Conservation (phyloP, 2,888 invertebrate species). For the Drosophila subsilvestris region DNA sequence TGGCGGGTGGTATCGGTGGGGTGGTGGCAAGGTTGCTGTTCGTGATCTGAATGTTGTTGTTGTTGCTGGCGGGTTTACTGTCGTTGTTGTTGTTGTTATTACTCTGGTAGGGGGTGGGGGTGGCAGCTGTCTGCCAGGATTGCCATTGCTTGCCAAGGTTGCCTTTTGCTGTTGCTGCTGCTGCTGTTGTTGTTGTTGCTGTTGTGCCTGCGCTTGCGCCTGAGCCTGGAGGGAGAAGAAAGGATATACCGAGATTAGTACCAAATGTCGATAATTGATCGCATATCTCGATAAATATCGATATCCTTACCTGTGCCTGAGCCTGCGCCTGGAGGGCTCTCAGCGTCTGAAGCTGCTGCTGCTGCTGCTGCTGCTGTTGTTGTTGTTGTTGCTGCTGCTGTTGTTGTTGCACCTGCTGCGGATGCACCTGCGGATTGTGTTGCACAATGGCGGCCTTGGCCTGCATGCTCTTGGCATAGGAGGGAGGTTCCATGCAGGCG, state of each 20-base stretch:
- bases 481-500: slow-evolving; percentile 94
- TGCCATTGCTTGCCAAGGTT: slow-evolving; percentile 59
- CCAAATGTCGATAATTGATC: background rate
- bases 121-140: slow-evolving; percentile 86
- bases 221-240: slow-evolving; percentile 46
- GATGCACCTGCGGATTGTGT: slow-evolving; percentile 73
- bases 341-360: slow-evolving; percentile 60
- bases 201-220: slow-evolving; percentile 31
- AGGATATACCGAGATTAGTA: background rate
- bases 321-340: slow-evolving; percentile 57
- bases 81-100: slow-evolving; percentile 60
- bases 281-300: background rate
- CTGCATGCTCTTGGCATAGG: slow-evolving; percentile 96
- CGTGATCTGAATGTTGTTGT: slow-evolving; percentile 81
- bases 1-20: slow-evolving; percentile 86
- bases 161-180: slow-evolving; percentile 40
- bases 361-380: slow-evolving; percentile 69
- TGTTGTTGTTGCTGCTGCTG: slow-evolving; percentile 67
- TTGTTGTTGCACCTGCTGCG: slow-evolving; percentile 75
- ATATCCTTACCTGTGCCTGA: slow-evolving; percentile 56
- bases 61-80: slow-evolving; percentile 57
- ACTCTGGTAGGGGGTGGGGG: slow-evolving; percentile 29
- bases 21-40: slow-evolving; percentile 84
- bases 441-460: slow-evolving; percentile 85
- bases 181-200: slow-evolving; percentile 36